A percentile compares a stretch with the other conserved stretches of the same genome.
These are phyloP conservation scores for Nymphalis io DNA, from an alignment of 1,140 invertebrate species.

Conservation along the genomic window DNA sequence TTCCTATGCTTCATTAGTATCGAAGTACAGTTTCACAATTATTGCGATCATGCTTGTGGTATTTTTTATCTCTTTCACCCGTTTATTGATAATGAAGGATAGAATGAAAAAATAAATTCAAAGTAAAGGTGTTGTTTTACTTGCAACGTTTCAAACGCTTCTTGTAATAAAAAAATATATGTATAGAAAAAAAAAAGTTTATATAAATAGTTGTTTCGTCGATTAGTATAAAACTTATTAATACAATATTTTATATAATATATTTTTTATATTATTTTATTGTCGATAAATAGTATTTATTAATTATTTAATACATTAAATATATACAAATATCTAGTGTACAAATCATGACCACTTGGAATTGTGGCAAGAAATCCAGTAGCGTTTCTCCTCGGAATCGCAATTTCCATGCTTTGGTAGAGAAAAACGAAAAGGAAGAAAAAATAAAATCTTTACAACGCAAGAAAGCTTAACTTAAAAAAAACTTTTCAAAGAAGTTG, in stretches of 20 bases:
- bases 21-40: constrained; percentile 26
- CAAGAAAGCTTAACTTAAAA: not conserved
- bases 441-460: not conserved
- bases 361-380: too few species aligned
- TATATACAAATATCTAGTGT: too few species aligned
- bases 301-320: too few species aligned
- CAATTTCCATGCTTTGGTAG: too few species aligned
- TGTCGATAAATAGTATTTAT: too few species aligned
- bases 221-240: too few species aligned
- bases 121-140: not conserved
- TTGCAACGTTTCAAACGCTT: not conserved
- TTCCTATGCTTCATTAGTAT: constrained; percentile 38
- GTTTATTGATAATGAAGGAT: constrained; percentile 9
- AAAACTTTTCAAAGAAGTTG: not conserved
- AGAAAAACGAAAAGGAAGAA: too few species aligned
- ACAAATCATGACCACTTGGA: too few species aligned
- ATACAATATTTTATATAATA: too few species aligned
- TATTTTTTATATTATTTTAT: not conserved
- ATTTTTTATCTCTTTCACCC: constrained; percentile 9
- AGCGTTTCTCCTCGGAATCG: too few species aligned
- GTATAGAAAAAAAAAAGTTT: not conserved
- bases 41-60: constrained; percentile 13
- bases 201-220: too few species aligned
- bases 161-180: not conserved
- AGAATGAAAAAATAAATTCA: not conserved